Conservation (phyloP, 2,888 invertebrate genomes). For the Oeneis ivallda region DNA sequence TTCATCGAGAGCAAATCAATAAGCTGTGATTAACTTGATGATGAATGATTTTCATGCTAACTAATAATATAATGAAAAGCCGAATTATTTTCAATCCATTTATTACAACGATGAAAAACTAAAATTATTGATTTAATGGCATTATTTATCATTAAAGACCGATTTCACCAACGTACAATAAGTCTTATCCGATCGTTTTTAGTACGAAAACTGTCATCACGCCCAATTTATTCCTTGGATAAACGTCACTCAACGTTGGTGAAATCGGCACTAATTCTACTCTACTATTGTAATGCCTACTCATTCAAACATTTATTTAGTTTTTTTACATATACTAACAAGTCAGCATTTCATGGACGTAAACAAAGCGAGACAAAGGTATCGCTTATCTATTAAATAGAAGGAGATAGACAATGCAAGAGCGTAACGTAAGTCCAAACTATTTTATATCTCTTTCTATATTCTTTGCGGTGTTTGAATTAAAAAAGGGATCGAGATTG, state of each 20-base stretch:
- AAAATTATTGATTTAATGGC: no score
- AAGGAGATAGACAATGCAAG: constrained; percentile 55
- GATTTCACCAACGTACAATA: no score
- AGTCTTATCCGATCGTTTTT: no score
- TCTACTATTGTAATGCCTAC: background rate
- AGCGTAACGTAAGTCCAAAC: constrained; percentile 52
- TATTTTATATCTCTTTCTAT: constrained; percentile 54
- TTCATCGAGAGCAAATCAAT: no score
- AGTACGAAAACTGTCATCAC: no score
- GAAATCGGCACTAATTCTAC: no score
- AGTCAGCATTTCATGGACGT: constrained; percentile 68
- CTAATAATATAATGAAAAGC: background rate
- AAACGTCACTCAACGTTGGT: no score
- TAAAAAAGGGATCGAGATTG: constrained; percentile 40
- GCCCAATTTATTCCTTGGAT: no score
- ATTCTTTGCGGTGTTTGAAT: constrained; percentile 42
- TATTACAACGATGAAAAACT: background rate
- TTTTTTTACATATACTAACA: constrained; percentile 56
- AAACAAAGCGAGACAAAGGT: constrained; percentile 70
- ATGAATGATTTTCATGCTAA: no score
- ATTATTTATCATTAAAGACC: no score
- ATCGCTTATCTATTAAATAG: constrained; percentile 57
- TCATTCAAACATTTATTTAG: constrained; percentile 42
- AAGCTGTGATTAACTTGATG: no score
- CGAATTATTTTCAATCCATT: background rate